These are phyloP conservation scores for Acleris cristana DNA, from an alignment of 2,888 invertebrate species.

Conservation along the genomic window DNA sequence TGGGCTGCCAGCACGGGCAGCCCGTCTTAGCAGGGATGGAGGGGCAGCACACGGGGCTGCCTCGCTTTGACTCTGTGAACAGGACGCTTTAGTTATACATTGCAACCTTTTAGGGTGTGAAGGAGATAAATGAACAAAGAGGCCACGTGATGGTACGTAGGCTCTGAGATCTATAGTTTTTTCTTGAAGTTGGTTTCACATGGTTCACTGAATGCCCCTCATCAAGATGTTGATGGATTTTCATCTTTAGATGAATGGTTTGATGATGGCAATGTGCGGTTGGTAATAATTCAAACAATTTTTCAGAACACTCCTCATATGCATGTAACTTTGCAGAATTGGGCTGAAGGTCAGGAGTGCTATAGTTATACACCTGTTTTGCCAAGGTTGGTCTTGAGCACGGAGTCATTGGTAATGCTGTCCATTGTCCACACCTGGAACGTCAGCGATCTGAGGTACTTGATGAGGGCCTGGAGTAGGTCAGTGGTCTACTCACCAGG, in stretches of 20 bases:
- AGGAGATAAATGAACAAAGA: not conserved
- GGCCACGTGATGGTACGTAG: too few relatives aligned
- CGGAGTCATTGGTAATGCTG: constrained; percentile 85
- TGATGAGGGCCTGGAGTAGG: constrained; percentile 67
- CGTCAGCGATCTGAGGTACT: constrained; percentile 76
- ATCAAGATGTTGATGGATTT: too few relatives aligned
- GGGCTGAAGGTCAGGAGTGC: too few relatives aligned
- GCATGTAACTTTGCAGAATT: too few relatives aligned
- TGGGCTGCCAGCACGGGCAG: constrained; percentile 59
- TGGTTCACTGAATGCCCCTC: too few relatives aligned
- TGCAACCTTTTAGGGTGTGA: not conserved
- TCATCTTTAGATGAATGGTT: too few relatives aligned
- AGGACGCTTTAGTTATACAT: not conserved
- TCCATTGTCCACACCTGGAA: constrained; percentile 85
- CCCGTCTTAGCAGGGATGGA: constrained; percentile 84
- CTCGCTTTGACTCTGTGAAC: constrained; percentile 69
- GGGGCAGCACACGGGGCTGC: constrained; percentile 78
- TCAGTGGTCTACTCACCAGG: constrained; percentile 49
- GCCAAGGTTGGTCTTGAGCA: constrained; percentile 77
- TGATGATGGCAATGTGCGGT: too few relatives aligned
- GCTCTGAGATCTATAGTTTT: too few relatives aligned
- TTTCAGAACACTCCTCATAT: too few relatives aligned
- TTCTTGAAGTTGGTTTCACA: too few relatives aligned
- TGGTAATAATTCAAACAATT: too few relatives aligned
- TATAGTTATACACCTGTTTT: constrained; percentile 59